phyloP scores from a whole-genome alignment of 2,113 vertebrate genomes.

The Tinamus guttatus region DNA sequence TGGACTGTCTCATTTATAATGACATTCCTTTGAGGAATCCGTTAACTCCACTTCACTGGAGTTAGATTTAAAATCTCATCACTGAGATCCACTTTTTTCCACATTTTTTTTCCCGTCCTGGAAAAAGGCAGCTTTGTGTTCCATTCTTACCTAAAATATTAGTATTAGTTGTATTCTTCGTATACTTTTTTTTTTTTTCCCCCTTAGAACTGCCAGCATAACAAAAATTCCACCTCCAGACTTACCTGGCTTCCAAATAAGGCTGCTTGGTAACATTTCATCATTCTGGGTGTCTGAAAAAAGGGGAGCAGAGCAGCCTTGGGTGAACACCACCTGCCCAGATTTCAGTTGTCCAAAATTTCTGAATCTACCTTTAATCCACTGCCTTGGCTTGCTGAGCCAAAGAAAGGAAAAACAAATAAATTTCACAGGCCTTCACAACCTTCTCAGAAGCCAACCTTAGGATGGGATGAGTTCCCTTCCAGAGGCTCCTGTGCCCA shows the following conservation, averaged over 20 bases:
- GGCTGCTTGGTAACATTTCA: neutral
- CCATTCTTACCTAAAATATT: neutral
- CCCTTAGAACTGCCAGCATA: neutral
- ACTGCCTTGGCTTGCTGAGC: neutral
- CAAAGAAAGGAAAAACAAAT: neutral
- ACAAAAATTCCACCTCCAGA: neutral
- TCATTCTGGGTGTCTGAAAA: neutral
- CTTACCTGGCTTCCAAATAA: neutral
- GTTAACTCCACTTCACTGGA: neutral
- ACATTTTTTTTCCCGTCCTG: neutral
- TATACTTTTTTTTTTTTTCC: neutral
- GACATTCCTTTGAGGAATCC: neutral
- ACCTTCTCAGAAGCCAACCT: neutral
- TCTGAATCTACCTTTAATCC: neutral
- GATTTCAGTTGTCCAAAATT: neutral
- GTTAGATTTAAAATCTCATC: neutral
- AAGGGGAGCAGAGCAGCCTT: neutral
- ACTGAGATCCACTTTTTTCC: accelerated
- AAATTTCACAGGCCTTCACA: neutral
- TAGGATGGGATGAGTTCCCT: neutral
- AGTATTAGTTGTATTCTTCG: neutral
- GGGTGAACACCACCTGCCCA: neutral
- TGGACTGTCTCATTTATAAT: neutral
- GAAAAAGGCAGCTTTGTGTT: neutral
- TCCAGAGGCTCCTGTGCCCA: neutral